Percentiles rank a stretch among this genome's conserved stretches.
phyloP scores from a whole-genome alignment of 2,113 vertebrate genomes.

The Synodontis membranacea region DNA sequence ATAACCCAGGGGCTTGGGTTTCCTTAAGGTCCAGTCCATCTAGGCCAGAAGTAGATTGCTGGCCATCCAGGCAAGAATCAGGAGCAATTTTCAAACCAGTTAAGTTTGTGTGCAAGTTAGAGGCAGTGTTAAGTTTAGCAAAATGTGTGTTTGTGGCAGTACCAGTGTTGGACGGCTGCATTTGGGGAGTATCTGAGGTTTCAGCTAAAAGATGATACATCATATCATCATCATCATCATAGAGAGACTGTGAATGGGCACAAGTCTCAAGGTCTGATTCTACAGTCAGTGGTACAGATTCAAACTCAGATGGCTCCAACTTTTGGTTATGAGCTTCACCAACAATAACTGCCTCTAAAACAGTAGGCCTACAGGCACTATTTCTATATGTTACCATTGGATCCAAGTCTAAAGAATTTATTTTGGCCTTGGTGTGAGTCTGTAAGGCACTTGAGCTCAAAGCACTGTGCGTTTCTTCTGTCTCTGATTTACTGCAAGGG shows the following conservation, averaged over 20 bases:
- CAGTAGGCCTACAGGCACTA: background rate
- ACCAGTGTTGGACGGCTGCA: background rate
- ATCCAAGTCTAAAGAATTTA: conserved; percentile 12
- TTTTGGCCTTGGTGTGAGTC: conserved; percentile 19
- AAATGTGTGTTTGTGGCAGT: conserved; percentile 16
- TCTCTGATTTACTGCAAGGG: conserved; percentile 16
- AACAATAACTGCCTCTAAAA: background rate
- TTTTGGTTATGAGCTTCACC: background rate
- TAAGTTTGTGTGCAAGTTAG: background rate
- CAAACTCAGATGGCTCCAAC: background rate
- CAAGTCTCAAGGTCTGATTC: background rate
- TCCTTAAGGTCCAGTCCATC: conserved; percentile 9
- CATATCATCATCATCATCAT: background rate
- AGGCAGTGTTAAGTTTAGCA: conserved; percentile 31
- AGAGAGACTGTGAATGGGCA: background rate
- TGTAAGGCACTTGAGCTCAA: conserved; percentile 48
- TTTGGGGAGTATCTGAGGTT: background rate
- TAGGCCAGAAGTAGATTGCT: conserved; percentile 4
- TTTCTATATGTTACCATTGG: background rate
- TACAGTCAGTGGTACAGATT: background rate
- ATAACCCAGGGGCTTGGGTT: background rate
- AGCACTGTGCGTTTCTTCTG: background rate
- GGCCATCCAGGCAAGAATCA: conserved; percentile 5
- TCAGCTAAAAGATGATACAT: background rate
- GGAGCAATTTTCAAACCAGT: background rate